Conservation (phyloP, 2,113 vertebrate genomes). For the Chelonoidis abingdonii region DNA sequence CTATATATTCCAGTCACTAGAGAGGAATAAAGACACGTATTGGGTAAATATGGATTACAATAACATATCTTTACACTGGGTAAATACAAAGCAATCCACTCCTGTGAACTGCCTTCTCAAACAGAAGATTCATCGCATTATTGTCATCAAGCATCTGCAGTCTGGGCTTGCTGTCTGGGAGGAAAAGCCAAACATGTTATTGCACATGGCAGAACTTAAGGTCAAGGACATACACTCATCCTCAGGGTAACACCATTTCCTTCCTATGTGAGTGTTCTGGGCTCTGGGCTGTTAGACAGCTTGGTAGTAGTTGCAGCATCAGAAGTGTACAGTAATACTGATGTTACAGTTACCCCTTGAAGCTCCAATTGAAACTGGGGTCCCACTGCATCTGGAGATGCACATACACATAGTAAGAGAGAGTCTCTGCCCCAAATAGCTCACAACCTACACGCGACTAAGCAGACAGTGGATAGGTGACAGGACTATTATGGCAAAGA, state of each 20-base stretch:
- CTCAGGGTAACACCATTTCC: background rate
- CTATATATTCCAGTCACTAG: background rate
- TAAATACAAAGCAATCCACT: background rate
- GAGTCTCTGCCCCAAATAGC: too few relatives aligned
- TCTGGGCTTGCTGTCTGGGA: background rate
- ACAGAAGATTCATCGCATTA: background rate
- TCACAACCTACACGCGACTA: too few relatives aligned
- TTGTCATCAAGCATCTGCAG: constrained; percentile 12
- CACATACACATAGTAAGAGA: too few relatives aligned
- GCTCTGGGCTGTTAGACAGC: background rate
- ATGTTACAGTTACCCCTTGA: too few relatives aligned
- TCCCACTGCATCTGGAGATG: too few relatives aligned
- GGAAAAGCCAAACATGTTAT: background rate
- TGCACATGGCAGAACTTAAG: rapidly evolving
- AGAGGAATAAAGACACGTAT: background rate
- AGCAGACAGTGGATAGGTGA: too few relatives aligned
- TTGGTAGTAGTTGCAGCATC: background rate
- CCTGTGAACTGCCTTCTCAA: background rate
- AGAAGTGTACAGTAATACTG: too few relatives aligned
- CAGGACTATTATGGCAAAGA: too few relatives aligned
- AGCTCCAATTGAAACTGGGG: too few relatives aligned
- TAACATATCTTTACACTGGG: background rate
- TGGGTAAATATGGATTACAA: background rate
- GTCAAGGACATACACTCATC: background rate
- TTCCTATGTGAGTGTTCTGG: background rate